phyloP scores from a whole-genome alignment of 2,797 vertebrate genomes.

The Cichlasoma orientale region DNA sequence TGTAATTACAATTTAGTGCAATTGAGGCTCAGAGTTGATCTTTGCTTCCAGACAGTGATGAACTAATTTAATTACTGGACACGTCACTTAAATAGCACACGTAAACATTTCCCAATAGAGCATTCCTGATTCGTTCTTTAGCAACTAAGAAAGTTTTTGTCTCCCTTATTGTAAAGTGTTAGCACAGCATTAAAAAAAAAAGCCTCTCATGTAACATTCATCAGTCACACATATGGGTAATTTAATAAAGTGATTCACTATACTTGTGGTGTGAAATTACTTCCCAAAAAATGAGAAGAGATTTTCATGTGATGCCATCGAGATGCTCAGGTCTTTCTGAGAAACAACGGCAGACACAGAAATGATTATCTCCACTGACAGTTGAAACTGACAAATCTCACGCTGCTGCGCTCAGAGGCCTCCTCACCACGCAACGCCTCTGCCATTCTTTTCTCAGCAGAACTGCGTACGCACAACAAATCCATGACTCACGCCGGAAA shows the following conservation, averaged over 20 bases:
- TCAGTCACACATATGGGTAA: conserved; percentile 11
- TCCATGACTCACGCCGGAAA: neutral
- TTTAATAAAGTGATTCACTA: conserved; percentile 29
- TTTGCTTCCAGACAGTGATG: neutral
- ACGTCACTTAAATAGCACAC: neutral
- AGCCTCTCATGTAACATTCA: conserved; percentile 13
- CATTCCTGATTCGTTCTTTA: neutral
- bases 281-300: conserved; percentile 60
- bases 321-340: conserved; percentile 64
- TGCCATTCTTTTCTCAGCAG: conserved; percentile 49
- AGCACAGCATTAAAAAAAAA: neutral
- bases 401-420: neutral
- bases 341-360: conserved; percentile 71
- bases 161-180: neutral
- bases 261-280: conserved; percentile 62
- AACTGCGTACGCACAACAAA: conserved; percentile 10
- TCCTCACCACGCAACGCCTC: conserved; percentile 5
- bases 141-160: neutral
- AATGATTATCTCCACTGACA: conserved; percentile 53
- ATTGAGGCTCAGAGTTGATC: neutral
- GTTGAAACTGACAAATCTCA: neutral
- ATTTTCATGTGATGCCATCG: conserved; percentile 65
- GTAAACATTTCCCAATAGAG: too few species aligned
- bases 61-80: neutral
- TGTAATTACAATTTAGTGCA: neutral